phyloP scores from a whole-genome alignment of 92 coral and sea anemone genomes.

The Porites lobata region DNA sequence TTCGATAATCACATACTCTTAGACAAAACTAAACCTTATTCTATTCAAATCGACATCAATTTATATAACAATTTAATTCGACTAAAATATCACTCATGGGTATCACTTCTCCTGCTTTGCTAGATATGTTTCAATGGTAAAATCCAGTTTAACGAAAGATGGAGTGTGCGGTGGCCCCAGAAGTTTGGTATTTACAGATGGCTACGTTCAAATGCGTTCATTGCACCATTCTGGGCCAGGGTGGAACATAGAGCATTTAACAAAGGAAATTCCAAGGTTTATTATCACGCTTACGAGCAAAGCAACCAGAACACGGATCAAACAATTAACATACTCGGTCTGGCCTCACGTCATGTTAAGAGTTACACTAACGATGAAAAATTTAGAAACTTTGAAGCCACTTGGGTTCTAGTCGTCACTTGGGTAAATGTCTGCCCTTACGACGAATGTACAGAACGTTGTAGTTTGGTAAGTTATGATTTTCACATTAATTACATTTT shows the following conservation, averaged over 20 bases:
- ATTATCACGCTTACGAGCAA: slow-evolving; percentile 19
- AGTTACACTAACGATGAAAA: not conserved
- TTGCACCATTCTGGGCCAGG: slow-evolving; percentile 69
- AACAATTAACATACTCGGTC: not conserved
- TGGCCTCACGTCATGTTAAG: slow-evolving; percentile 33
- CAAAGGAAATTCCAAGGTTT: slow-evolving; percentile 1
- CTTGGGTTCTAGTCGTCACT: slow-evolving; percentile 64
- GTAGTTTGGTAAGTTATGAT: not conserved
- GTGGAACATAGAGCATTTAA: slow-evolving; percentile 7
- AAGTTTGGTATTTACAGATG: slow-evolving; percentile 54
- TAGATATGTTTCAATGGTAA: slow-evolving; percentile 46
- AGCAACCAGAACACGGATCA: not conserved
- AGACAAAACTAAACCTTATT: too few relatives aligned
- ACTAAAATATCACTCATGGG: not conserved
- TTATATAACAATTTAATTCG: not conserved
- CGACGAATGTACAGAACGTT: not conserved
- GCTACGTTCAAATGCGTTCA: slow-evolving; percentile 10
- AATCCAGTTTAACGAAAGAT: slow-evolving; percentile 20
- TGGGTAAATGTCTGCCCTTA: slow-evolving; percentile 44
- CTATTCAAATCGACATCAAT: too few relatives aligned
- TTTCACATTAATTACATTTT: not conserved
- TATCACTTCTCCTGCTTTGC: not conserved
- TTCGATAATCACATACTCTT: too few relatives aligned
- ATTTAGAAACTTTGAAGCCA: slow-evolving; percentile 31
- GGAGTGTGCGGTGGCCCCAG: slow-evolving; percentile 50